These are phyloP conservation scores for Drosophila borborema DNA, from an alignment of 2,888 invertebrate genomes.

Conservation along the genomic window DNA sequence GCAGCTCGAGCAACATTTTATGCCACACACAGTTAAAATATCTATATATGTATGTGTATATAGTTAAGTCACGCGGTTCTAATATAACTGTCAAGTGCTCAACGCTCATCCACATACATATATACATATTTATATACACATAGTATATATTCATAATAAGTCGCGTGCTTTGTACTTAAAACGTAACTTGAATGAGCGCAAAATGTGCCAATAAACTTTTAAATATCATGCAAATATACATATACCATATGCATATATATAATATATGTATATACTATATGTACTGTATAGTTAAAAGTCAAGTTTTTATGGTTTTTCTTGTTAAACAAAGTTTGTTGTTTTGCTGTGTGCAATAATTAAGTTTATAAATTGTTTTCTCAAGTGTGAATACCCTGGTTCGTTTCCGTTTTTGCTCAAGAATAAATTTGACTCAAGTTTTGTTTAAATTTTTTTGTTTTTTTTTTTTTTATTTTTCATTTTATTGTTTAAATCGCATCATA, in stretches of 20 bases:
- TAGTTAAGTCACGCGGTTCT: slow-evolving; percentile 49
- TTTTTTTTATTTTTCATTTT: slow-evolving; percentile 70
- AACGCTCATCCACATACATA: not conserved
- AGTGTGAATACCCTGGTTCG: slow-evolving; percentile 46
- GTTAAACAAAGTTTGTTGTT: slow-evolving; percentile 34
- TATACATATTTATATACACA: not conserved
- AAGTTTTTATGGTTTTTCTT: slow-evolving; percentile 9
- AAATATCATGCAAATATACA: slow-evolving; percentile 37
- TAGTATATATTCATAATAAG: slow-evolving; percentile 6
- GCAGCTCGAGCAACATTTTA: slow-evolving; percentile 42
- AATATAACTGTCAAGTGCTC: slow-evolving; percentile 34
- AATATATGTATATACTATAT: not conserved
- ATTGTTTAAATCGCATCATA: slow-evolving; percentile 78
- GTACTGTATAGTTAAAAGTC: slow-evolving; percentile 17
- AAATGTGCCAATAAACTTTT: slow-evolving; percentile 41
- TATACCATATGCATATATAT: slow-evolving; percentile 7
- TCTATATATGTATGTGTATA: not conserved
- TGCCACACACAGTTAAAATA: slow-evolving; percentile 30
- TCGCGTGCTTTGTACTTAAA: slow-evolving; percentile 54
- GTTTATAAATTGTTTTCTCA: slow-evolving; percentile 30
- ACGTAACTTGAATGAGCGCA: slow-evolving; percentile 33
- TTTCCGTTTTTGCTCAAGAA: slow-evolving; percentile 45
- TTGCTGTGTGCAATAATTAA: slow-evolving; percentile 32
- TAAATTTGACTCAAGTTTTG: slow-evolving; percentile 40
- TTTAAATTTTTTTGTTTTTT: slow-evolving; percentile 60